Conservation (phyloP, 2,113 vertebrate species). For the Felis chaus region DNA sequence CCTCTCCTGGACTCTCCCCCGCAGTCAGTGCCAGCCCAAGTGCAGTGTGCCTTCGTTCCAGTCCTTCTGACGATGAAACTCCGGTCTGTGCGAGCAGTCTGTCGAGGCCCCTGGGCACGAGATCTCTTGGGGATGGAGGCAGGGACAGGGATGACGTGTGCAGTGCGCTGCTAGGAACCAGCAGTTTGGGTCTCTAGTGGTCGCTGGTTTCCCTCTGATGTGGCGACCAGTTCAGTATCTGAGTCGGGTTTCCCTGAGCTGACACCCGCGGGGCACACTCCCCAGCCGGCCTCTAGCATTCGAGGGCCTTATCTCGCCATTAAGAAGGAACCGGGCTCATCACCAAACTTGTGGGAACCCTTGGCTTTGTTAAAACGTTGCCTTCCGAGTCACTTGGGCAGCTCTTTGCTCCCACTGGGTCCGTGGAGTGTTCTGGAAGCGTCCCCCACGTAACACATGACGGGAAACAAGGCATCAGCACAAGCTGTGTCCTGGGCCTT, state of each 20-base stretch:
- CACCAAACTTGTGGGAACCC: not conserved
- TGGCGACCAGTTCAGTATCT: not conserved
- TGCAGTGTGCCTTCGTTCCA: not conserved
- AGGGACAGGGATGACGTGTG: not conserved
- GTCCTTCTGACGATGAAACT: not conserved
- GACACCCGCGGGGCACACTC: accelerated
- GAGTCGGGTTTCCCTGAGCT: not conserved
- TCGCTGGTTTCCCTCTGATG: not conserved
- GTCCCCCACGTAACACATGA: too few species aligned
- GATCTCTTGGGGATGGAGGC: too few species aligned
- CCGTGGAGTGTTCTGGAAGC: not conserved
- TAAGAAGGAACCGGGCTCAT: not conserved
- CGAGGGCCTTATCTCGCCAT: not conserved
- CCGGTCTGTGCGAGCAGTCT: accelerated
- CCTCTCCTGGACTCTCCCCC: not conserved
- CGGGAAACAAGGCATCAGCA: too few species aligned
- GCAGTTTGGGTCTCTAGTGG: not conserved
- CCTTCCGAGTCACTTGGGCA: not conserved
- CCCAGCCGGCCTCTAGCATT: not conserved
- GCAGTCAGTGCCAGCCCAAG: not conserved
- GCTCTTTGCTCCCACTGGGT: not conserved
- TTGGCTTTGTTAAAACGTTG: not conserved
- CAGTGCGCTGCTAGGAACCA: not conserved
- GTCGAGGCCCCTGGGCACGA: accelerated
- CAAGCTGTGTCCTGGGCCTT: not conserved